These are phyloP conservation scores for Eristalis arbustorum DNA, from an alignment of 2,888 invertebrate genomes.

Conservation along the genomic window DNA sequence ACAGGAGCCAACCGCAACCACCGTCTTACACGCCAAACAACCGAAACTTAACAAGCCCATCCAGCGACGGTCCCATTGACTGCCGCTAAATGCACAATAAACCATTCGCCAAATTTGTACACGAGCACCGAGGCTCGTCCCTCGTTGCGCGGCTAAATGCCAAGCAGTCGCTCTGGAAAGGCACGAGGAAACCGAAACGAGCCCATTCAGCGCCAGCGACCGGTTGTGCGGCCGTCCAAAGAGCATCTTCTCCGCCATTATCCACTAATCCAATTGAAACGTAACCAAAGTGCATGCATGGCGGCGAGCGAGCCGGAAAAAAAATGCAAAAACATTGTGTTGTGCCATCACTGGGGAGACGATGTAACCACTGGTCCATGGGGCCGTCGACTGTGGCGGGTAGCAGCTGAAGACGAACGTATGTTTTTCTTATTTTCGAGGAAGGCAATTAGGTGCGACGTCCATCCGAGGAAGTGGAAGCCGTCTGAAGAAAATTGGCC, in stretches of 20 bases:
- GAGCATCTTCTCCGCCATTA: constrained; percentile 65
- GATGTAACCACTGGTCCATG: neutral
- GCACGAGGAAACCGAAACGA: neutral
- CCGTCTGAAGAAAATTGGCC: neutral
- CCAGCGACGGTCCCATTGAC: constrained; percentile 7
- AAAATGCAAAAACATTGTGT: constrained; percentile 4
- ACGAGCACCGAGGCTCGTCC: neutral
- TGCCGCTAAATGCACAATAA: constrained; percentile 19
- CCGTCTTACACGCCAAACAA: no score
- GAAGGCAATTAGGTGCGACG: neutral
- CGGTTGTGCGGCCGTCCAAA: constrained; percentile 2
- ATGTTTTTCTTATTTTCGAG: neutral
- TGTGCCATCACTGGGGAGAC: neutral
- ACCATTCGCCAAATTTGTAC: constrained; percentile 27
- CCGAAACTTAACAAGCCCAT: no score
- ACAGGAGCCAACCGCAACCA: neutral
- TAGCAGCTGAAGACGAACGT: neutral
- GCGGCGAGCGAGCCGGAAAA: neutral
- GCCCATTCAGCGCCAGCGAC: neutral
- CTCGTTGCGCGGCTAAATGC: neutral
- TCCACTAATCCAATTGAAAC: constrained; percentile 69
- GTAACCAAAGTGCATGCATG: constrained; percentile 53
- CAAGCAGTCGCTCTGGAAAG: neutral
- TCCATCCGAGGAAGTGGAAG: neutral
- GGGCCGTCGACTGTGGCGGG: no score